phyloP scores from a whole-genome alignment of 2,888 invertebrate genomes.

The Pachymerium ferrugineum region DNA sequence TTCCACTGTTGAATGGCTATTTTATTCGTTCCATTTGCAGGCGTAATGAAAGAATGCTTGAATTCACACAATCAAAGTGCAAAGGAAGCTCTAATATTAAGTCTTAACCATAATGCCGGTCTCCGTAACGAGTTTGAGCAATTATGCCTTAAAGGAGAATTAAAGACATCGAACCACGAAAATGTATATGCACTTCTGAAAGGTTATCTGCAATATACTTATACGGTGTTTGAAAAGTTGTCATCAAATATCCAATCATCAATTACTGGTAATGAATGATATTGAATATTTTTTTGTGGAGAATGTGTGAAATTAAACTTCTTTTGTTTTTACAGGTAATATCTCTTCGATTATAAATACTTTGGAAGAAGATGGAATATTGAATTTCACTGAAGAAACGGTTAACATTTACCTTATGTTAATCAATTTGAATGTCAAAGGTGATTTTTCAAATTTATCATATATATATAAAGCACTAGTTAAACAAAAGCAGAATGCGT shows the following conservation, averaged over 20 bases:
- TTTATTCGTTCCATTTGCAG: too few species aligned
- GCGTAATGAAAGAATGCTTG: too few species aligned
- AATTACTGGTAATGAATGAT: not conserved
- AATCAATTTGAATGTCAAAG: not conserved
- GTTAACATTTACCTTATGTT: not conserved
- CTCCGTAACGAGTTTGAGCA: not conserved
- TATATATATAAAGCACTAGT: not conserved
- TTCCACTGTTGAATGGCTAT: too few species aligned
- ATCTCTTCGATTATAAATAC: not conserved
- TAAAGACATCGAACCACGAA: not conserved
- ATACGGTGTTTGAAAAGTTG: not conserved
- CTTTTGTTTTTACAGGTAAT: not conserved
- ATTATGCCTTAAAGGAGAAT: not conserved
- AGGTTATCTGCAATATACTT: not conserved
- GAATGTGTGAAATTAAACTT: too few species aligned
- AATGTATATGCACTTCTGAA: not conserved
- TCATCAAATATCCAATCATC: not conserved
- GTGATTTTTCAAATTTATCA: not conserved
- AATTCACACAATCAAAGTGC: not conserved
- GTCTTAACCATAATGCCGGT: not conserved
- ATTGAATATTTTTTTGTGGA: too few species aligned
- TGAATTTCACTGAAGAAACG: not conserved
- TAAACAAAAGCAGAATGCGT: too few species aligned
- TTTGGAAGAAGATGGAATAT: not conserved
- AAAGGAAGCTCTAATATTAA: too few species aligned